Evolutionary conservation across 1,140 invertebrate genomes (phyloP).

Genomic region (Zaprionus ornatus): DNA sequence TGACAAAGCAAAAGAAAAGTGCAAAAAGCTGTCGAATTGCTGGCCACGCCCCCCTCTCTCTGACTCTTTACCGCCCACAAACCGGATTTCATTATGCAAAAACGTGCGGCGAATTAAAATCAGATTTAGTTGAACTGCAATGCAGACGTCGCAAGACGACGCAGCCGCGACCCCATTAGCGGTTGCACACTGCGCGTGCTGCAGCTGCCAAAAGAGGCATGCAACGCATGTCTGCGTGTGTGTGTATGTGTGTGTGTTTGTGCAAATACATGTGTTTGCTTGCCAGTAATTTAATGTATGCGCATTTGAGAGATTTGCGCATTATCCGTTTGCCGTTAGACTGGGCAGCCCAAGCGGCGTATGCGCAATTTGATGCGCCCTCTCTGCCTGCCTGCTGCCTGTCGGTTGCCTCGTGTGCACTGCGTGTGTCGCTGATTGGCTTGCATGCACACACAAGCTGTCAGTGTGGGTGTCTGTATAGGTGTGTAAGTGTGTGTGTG

Average conservation of each 20-base stretch:
- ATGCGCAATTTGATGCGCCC: constrained; percentile 40
- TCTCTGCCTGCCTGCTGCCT: not conserved
- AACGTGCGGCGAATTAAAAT: constrained; percentile 77
- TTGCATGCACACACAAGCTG: constrained; percentile 13
- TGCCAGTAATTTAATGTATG: constrained; percentile 52
- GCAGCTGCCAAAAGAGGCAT: constrained; percentile 29
- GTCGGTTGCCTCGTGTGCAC: not conserved
- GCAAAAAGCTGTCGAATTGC: constrained; percentile 42
- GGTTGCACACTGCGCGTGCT: constrained; percentile 36
- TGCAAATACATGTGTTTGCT: constrained; percentile 6
- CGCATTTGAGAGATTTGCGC: constrained; percentile 47
- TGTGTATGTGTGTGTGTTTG: not conserved
- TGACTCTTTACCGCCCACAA: constrained; percentile 45
- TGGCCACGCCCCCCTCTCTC: constrained; percentile 14
- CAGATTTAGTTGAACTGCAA: constrained; percentile 63
- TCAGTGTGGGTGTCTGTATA: not conserved
- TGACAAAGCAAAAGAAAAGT: not conserved
- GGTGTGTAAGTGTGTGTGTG: not conserved
- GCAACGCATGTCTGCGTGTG: constrained; percentile 24
- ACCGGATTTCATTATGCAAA: constrained; percentile 79
- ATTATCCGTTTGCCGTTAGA: constrained; percentile 39
- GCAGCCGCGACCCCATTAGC: constrained; percentile 52
- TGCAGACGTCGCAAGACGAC: constrained; percentile 32
- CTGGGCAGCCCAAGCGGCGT: constrained; percentile 24
- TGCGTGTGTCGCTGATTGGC: constrained; percentile 28